Percentiles rank a stretch among this genome's conserved stretches.
These are phyloP conservation scores for Nomada hirtipes DNA, from an alignment of 2,888 invertebrate genomes.

Conservation along the genomic window DNA sequence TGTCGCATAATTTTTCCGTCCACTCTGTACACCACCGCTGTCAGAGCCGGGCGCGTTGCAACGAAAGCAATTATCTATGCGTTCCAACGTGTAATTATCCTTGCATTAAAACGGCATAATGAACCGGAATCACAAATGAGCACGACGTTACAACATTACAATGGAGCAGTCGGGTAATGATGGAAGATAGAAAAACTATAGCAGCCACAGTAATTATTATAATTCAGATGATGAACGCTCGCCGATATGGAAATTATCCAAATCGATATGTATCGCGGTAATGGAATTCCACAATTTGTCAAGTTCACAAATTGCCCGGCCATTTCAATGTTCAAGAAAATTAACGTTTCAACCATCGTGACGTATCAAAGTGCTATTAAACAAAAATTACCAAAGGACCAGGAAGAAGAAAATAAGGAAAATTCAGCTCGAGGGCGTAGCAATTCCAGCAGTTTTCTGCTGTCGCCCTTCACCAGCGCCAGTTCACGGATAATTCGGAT, in stretches of 20 bases:
- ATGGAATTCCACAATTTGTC: too few relatives aligned
- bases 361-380: too few relatives aligned
- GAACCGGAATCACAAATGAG: conserved; percentile 16
- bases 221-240: too few relatives aligned
- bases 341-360: too few relatives aligned
- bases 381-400: too few relatives aligned
- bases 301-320: too few relatives aligned
- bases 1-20: conserved; percentile 3
- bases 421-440: too few relatives aligned
- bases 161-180: conserved; percentile 13
- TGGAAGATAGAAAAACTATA: background rate
- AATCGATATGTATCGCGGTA: too few relatives aligned
- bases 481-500: conserved; percentile 9
- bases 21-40: background rate
- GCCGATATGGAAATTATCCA: too few relatives aligned
- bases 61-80: conserved; percentile 2
- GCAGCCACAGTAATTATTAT: background rate
- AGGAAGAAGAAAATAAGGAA: background rate
- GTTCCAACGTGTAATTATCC: conserved; percentile 38
- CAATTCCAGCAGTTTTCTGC: too few relatives aligned
- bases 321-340: too few relatives aligned
- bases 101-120: conserved; percentile 9
- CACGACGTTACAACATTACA: background rate
- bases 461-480: background rate
- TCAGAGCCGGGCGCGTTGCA: background rate